A percentile compares a stretch with the other conserved stretches of the same genome.
phyloP scores from a whole-genome alignment of 2,797 vertebrate genomes.

The Parambassis ranga region DNA sequence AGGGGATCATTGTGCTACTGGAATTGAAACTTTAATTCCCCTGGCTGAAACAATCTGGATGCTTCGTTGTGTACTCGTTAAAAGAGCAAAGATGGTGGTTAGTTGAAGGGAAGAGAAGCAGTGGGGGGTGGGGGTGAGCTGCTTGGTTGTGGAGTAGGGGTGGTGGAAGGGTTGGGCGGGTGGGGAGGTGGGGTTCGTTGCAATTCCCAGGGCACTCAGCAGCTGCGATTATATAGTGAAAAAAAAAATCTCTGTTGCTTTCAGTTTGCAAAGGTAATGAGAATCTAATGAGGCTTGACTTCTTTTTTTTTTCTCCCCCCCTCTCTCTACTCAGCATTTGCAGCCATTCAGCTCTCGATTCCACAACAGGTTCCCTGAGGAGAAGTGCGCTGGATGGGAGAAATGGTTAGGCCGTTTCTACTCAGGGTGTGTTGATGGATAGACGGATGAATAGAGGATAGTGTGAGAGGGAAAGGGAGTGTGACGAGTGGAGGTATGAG shows the following conservation, averaged over 20 bases:
- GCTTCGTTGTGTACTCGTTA: slow-evolving; percentile 87
- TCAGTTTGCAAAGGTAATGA: slow-evolving; percentile 92
- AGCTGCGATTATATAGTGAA: slow-evolving; percentile 82
- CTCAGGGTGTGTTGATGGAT: slow-evolving; percentile 48
- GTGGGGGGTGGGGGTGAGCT: neutral
- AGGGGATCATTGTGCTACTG: slow-evolving; percentile 83
- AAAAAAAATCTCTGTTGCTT: slow-evolving; percentile 79
- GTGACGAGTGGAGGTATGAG: neutral
- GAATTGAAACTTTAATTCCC: slow-evolving; percentile 86
- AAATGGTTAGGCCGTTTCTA: slow-evolving; percentile 26
- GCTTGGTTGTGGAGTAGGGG: slow-evolving; percentile 14
- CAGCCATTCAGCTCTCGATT: slow-evolving; percentile 39
- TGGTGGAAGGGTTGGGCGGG: neutral
- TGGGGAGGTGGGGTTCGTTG: slow-evolving; percentile 60
- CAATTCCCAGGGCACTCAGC: slow-evolving; percentile 84
- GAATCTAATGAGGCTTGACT: slow-evolving; percentile 96
- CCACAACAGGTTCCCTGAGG: slow-evolving; percentile 60
- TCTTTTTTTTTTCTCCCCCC: slow-evolving; percentile 7
- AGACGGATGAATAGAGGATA: slow-evolving; percentile 27
- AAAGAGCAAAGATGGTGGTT: slow-evolving; percentile 68
- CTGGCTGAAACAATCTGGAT: slow-evolving; percentile 78
- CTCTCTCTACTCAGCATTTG: slow-evolving; percentile 27
- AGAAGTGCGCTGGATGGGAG: slow-evolving; percentile 26
- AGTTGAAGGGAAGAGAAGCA: slow-evolving; percentile 20
- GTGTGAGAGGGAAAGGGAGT: slow-evolving; percentile 8